These are phyloP conservation scores for Panulirus ornatus DNA, from an alignment of 1,140 invertebrate species.

Conservation along the genomic window DNA sequence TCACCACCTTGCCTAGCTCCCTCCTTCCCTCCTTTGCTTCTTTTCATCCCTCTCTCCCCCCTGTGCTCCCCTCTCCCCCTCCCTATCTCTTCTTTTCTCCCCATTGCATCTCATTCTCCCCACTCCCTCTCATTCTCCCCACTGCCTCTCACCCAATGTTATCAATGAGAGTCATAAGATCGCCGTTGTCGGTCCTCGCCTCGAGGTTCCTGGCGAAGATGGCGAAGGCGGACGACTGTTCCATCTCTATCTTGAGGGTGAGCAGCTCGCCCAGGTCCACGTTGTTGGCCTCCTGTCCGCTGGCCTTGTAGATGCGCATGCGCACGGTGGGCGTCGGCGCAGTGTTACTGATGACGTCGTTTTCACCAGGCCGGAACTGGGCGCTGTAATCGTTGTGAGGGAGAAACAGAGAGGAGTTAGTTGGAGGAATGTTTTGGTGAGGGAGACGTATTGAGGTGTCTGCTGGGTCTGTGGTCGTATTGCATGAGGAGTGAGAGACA, in stretches of 20 bases:
- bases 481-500: too few relatives aligned
- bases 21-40: not conserved
- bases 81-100: not conserved
- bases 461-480: too few relatives aligned
- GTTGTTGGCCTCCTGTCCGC: constrained; percentile 79
- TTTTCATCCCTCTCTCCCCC: not conserved
- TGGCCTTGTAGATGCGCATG: constrained; percentile 79
- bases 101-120: not conserved
- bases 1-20: not conserved
- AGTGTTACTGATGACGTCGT: constrained; percentile 80
- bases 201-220: constrained; percentile 81
- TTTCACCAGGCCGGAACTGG: constrained; percentile 75
- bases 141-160: constrained; percentile 78
- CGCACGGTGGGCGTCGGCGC: constrained; percentile 80
- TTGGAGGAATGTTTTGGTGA: not conserved
- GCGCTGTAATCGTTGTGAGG: too few relatives aligned
- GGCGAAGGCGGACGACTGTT: constrained; percentile 79
- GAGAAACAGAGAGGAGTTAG: not conserved
- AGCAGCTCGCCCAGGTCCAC: constrained; percentile 80
- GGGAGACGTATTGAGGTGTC: too few relatives aligned
- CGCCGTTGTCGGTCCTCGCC: constrained; percentile 80
- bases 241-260: constrained; percentile 80
- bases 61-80: not conserved
- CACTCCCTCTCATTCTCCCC: not conserved
- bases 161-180: constrained; percentile 80